Percentiles rank a stretch among this genome's conserved stretches.
Evolutionary conservation across 2,113 vertebrate species (phyloP).

Genomic region (Desmodus rotundus): DNA sequence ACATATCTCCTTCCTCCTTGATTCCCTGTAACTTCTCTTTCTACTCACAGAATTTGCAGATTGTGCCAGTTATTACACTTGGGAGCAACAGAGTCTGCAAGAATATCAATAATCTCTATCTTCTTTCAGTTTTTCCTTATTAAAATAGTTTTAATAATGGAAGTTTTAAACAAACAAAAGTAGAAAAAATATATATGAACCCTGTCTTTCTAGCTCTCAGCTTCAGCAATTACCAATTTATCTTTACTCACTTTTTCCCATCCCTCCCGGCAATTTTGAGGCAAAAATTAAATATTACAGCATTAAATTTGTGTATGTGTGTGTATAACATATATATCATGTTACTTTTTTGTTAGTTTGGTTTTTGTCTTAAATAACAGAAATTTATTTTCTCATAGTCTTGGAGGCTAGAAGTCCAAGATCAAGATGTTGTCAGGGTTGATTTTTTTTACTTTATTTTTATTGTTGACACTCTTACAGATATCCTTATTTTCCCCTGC

Average conservation of each 20-base stretch:
- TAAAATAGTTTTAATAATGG: neutral
- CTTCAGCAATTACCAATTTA: neutral
- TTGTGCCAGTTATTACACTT: neutral
- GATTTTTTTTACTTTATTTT: too few relatives aligned
- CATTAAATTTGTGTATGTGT: neutral
- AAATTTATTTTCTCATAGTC: too few relatives aligned
- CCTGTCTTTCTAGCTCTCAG: neutral
- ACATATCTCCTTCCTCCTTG: neutral
- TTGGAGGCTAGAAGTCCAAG: too few relatives aligned
- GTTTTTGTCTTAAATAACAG: too few relatives aligned
- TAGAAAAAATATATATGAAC: neutral
- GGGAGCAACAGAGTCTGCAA: neutral
- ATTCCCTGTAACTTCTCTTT: neutral
- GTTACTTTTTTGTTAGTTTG: neutral
- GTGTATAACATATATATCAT: neutral
- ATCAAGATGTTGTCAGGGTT: too few relatives aligned
- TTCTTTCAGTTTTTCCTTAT: neutral
- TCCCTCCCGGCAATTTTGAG: neutral
- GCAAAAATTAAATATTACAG: neutral
- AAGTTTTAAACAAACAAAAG: neutral
- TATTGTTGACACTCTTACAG: too few relatives aligned
- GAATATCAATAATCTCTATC: neutral
- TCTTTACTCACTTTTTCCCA: neutral
- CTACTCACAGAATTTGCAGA: neutral
- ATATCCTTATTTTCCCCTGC: too few relatives aligned